Percentiles rank a stretch among this genome's conserved stretches.
Evolutionary conservation across 35 echinoderm and acorn worm species (phyloP).

Genomic region (Lytechinus pictus): DNA sequence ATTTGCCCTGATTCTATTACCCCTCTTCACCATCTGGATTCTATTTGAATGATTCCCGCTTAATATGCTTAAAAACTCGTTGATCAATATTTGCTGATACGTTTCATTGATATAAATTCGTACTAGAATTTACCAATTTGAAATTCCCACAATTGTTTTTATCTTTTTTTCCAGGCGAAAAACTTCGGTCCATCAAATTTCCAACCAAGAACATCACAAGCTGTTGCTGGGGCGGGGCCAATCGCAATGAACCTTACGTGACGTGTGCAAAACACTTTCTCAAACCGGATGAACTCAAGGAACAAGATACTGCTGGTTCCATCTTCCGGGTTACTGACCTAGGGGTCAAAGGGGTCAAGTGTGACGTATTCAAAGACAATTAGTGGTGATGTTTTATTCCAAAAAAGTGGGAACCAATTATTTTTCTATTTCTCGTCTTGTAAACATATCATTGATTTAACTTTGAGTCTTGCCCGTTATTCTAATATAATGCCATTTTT

Average conservation of each 20-base stretch:
- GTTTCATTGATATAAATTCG: no score
- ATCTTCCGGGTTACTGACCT: conserved; percentile 75
- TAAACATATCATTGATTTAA: no score
- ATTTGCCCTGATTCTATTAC: no score
- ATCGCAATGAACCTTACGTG: conserved; percentile 68
- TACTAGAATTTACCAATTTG: no score
- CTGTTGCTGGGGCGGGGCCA: conserved; percentile 77
- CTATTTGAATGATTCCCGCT: no score
- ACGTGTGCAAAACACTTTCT: conserved; percentile 48
- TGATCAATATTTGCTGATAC: no score
- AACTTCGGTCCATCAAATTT: conserved; percentile 59
- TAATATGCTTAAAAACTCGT: no score
- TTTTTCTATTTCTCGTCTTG: no score
- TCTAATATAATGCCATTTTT: no score
- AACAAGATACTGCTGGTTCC: conserved; percentile 68
- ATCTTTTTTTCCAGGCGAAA: conserved; percentile 47
- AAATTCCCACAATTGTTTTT: not conserved
- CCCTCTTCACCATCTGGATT: no score
- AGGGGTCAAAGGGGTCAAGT: conserved; percentile 74
- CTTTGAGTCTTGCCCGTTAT: no score
- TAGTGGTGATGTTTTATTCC: not conserved
- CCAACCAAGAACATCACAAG: conserved; percentile 74
- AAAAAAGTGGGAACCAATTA: no score
- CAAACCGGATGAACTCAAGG: not conserved
- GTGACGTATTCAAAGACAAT: conserved; percentile 21